A percentile compares a stretch with the other conserved stretches of the same genome.
These are phyloP conservation scores for zebrafish (Danio rerio) DNA, from an alignment of 2,113 vertebrate species.

Conservation along the genomic window DNA sequence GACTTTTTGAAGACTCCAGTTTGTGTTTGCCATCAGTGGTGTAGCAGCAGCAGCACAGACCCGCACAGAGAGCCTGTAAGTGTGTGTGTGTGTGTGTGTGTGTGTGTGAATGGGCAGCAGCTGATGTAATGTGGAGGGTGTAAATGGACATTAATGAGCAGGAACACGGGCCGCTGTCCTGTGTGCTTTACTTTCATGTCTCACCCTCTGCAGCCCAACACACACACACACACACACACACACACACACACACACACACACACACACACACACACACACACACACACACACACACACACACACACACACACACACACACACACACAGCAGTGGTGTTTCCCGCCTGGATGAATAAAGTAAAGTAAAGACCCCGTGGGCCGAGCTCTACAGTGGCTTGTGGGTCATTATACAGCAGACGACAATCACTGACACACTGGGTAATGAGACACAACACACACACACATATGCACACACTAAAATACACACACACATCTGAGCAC, in stretches of 20 bases:
- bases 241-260: not conserved
- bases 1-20: too few relatives aligned
- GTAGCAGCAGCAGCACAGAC: conserved; percentile 56
- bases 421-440: not conserved
- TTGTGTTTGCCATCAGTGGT: too few relatives aligned
- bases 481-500: too few relatives aligned
- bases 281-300: not conserved
- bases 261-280: not conserved
- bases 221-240: not conserved
- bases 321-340: conserved; percentile 23
- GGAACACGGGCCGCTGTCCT: conserved; percentile 22
- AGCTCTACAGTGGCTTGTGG: conserved; percentile 26
- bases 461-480: too few relatives aligned
- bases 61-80: too few relatives aligned
- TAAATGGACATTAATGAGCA: conserved; percentile 42
- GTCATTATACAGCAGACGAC: conserved; percentile 1
- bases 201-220: conserved; percentile 41
- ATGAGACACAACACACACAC: not conserved
- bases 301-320: not conserved
- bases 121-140: conserved; percentile 2
- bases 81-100: conserved; percentile 25
- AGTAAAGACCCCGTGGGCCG: conserved; percentile 48
- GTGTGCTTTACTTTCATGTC: conserved; percentile 53
- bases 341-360: conserved; percentile 58
- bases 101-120: not conserved